A percentile compares a stretch with the other conserved stretches of the same genome.
These are phyloP conservation scores for Dryocosmus kuriphilus DNA, from an alignment of 2,888 invertebrate genomes.

Conservation along the genomic window DNA sequence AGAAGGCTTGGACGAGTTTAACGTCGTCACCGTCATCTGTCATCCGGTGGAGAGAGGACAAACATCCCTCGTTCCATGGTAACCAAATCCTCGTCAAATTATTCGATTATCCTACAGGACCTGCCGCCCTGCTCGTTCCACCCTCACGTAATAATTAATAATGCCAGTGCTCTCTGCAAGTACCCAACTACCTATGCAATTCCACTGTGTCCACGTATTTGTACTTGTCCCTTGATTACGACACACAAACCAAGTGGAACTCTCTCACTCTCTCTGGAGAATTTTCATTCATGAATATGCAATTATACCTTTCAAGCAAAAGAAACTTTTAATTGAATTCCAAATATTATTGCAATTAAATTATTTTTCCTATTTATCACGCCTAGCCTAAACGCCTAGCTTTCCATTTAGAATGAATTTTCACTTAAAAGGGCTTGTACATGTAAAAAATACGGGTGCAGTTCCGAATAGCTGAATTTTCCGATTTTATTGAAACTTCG, in stretches of 20 bases:
- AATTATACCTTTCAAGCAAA: slow-evolving; percentile 14
- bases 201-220: slow-evolving; percentile 19
- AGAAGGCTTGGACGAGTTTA: slow-evolving; percentile 55
- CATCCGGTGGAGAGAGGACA: slow-evolving; percentile 54
- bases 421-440: too few relatives aligned
- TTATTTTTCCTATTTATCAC: too few relatives aligned
- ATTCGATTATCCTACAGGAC: slow-evolving; percentile 59
- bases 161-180: slow-evolving; percentile 44
- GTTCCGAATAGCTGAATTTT: too few relatives aligned
- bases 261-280: not conserved
- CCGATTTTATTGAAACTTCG: too few relatives aligned
- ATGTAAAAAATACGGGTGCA: too few relatives aligned
- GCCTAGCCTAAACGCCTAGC: too few relatives aligned
- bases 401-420: too few relatives aligned
- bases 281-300: slow-evolving; percentile 26
- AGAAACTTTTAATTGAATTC: slow-evolving; percentile 8
- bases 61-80: slow-evolving; percentile 53
- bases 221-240: slow-evolving; percentile 47
- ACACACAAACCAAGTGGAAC: slow-evolving; percentile 48
- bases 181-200: slow-evolving; percentile 22
- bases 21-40: slow-evolving; percentile 64
- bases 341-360: not conserved
- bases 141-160: slow-evolving; percentile 63
- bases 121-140: slow-evolving; percentile 49
- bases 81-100: slow-evolving; percentile 63